Base-by-base conservation (phyloP, 2,888 invertebrate species). In the Oligia latruncula region DNA sequence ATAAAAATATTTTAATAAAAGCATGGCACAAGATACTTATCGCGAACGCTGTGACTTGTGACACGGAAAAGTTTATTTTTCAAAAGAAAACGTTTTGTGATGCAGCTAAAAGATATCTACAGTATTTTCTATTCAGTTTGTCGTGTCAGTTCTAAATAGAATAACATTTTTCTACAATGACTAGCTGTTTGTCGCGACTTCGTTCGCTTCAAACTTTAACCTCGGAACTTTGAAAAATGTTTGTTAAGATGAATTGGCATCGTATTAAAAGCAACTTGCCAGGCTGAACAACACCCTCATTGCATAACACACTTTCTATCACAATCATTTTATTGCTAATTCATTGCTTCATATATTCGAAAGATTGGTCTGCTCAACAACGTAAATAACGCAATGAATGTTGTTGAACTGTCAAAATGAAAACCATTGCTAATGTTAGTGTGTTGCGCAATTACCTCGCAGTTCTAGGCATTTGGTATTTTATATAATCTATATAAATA, bases 1-100 rank as follows among this genome's bases (percentile, higher is more conserved):
- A 80, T 86, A 74, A 80, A 79, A 86, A 86, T 80, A 80, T 88
- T 88, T 78, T 88, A 84, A 77, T 78, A 84, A 81, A 86, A 82
- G 64, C 67, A 67, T 80, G 67, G 49, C 35, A 52, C 77, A 52
- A 78, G 82, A 84, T 82, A 80, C 70, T 77, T 83, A 83, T 83
- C 86, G 74, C 72, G 52, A 76, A 71, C 65, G 71, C 76, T 76
- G 65, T 52, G 80, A 68, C 77, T 72, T 76, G 62, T 67, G 77
- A 72, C 82, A 80, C 60, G 80, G 88, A 82, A 79, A 76, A 84
- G 40, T 70, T 72, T 78, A 77, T 77, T 77, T 85, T 71, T 78
- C 29, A 85, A 80, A 76, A 68, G 66, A 77, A 87, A 82, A 65
- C 49, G 68, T 46, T 81, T 76, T 77, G 66, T 80, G 78, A 88